phyloP scores from a whole-genome alignment of 2,113 vertebrate genomes.

The Xenopus laevis region DNA sequence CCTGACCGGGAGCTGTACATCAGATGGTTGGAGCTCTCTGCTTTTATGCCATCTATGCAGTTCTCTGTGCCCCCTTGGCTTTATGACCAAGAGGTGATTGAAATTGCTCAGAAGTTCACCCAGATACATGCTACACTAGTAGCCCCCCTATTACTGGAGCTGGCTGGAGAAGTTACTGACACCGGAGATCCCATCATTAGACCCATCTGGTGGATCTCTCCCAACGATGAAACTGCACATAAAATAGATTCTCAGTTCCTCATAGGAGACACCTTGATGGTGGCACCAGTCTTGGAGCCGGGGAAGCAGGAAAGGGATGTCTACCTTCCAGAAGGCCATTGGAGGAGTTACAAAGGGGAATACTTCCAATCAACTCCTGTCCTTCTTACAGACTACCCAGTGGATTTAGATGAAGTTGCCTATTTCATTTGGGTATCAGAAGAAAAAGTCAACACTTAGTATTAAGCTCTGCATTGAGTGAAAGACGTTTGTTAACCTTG shows the following conservation, averaged over 20 bases:
- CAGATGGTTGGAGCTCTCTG: constrained; percentile 90
- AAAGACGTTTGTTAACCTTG: too few relatives aligned
- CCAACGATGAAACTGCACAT: constrained; percentile 78
- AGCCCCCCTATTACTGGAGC: constrained; percentile 84
- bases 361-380: constrained; percentile 83
- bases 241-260: constrained; percentile 93
- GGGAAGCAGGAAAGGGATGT: constrained; percentile 92
- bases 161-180: constrained; percentile 82
- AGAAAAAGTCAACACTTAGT: too few relatives aligned
- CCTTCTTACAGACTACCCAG: constrained; percentile 85
- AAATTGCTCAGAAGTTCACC: constrained; percentile 86
- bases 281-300: constrained; percentile 89
- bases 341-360: constrained; percentile 94
- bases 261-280: constrained; percentile 93
- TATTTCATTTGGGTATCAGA: constrained; percentile 81
- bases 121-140: constrained; percentile 84
- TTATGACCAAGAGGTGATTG: constrained; percentile 84
- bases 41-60: constrained; percentile 98
- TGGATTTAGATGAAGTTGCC: constrained; percentile 88
- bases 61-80: constrained; percentile 93
- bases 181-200: constrained; percentile 93
- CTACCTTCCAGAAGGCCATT: constrained; percentile 86
- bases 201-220: constrained; percentile 96
- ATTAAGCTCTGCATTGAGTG: too few relatives aligned
- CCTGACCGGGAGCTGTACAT: constrained; percentile 91